A percentile compares a stretch with the other conserved stretches of the same genome.
These are phyloP conservation scores for Alauda arvensis DNA, from an alignment of 2,797 vertebrate species.

Conservation along the genomic window DNA sequence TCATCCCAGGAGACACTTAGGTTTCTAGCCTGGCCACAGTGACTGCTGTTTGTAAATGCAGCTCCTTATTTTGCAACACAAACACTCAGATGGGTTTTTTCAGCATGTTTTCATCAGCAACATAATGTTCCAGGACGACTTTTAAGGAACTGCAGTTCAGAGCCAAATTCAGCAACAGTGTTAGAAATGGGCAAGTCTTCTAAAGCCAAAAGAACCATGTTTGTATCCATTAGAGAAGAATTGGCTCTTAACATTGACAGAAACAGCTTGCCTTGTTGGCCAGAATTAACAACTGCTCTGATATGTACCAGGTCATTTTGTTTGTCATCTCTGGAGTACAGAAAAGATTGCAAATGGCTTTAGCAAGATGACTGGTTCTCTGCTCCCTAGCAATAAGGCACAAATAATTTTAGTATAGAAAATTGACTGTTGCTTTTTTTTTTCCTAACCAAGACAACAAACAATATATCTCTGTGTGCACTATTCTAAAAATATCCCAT, in stretches of 20 bases:
- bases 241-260: not conserved
- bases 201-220: not conserved
- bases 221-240: constrained; percentile 28
- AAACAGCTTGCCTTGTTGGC: constrained; percentile 22
- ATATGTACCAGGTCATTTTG: constrained; percentile 44
- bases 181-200: constrained; percentile 23
- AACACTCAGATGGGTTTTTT: not conserved
- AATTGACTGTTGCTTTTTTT: constrained; percentile 36
- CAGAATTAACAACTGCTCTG: constrained; percentile 10
- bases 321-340: constrained; percentile 36
- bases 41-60: not conserved
- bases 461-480: constrained; percentile 62
- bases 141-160: constrained; percentile 39
- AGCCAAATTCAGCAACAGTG: constrained; percentile 37
- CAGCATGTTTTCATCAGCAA: constrained; percentile 9
- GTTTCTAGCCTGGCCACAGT: not conserved
- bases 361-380: constrained; percentile 10
- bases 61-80: constrained; percentile 5
- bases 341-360: constrained; percentile 5
- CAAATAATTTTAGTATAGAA: constrained; percentile 55
- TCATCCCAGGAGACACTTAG: not conserved
- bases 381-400: constrained; percentile 34
- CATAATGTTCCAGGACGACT: constrained; percentile 26
- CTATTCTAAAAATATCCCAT: constrained; percentile 64
- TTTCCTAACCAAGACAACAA: constrained; percentile 48